phyloP scores from a whole-genome alignment of 92 coral and sea anemone species.

The Galaxea fascicularis region DNA sequence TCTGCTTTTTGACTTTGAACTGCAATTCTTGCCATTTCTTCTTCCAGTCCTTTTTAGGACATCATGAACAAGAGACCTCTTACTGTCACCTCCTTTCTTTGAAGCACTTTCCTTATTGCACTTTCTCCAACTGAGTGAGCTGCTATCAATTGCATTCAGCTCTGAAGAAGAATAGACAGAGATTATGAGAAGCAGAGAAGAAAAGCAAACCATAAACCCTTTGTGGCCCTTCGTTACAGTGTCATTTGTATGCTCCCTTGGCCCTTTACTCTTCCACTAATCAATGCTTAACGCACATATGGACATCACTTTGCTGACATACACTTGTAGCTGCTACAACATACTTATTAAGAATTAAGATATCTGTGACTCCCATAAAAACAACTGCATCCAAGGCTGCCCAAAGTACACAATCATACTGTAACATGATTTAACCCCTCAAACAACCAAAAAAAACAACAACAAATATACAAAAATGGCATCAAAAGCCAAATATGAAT shows the following conservation, averaged over 20 bases:
- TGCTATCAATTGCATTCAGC: constrained; percentile 18
- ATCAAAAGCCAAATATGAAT: too few species aligned
- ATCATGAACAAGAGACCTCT: constrained; percentile 22
- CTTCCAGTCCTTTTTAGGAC: not conserved
- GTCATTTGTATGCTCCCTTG: too few species aligned
- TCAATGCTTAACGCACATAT: too few species aligned
- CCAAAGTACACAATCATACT: not conserved
- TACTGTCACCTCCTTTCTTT: not conserved
- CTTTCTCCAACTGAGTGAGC: constrained; percentile 26
- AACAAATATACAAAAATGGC: too few species aligned
- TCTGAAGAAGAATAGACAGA: constrained; percentile 1
- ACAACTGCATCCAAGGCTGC: too few species aligned
- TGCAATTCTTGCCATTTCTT: not conserved
- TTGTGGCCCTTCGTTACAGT: too few species aligned
- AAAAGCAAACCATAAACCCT: not conserved
- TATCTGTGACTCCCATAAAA: too few species aligned
- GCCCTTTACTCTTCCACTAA: too few species aligned
- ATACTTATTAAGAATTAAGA: too few species aligned
- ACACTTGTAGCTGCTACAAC: too few species aligned
- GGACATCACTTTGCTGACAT: too few species aligned
- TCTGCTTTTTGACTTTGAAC: constrained; percentile 9
- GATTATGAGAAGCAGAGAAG: not conserved
- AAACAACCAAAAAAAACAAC: too few species aligned
- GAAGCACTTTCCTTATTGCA: constrained; percentile 4
- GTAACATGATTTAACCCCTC: not conserved